phyloP scores from a whole-genome alignment of 2,113 vertebrate genomes.

The Pithys albifrons region DNA sequence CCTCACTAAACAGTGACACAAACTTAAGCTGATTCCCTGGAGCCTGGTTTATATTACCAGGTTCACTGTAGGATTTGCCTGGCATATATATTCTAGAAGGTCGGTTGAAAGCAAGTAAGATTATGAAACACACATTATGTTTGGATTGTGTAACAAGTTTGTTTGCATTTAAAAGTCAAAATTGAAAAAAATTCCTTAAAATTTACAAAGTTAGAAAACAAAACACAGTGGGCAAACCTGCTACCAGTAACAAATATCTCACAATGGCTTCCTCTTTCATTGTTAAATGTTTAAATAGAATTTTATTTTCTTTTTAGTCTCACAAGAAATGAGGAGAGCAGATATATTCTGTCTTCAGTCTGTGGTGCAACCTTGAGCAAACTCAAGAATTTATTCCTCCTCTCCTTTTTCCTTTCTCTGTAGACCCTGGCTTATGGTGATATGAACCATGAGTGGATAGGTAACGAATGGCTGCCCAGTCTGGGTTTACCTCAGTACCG shows the following conservation, averaged over 20 bases:
- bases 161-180: background rate
- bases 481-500: conserved; percentile 97
- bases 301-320: background rate
- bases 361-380: background rate
- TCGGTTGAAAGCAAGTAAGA: background rate
- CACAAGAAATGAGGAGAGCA: background rate
- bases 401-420: background rate
- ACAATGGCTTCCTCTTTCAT: background rate
- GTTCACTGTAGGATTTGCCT: background rate
- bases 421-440: conserved; percentile 97
- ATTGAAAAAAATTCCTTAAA: background rate
- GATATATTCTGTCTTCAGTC: background rate
- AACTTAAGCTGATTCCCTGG: background rate
- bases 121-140: background rate
- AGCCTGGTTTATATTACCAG: background rate
- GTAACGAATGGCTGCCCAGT: conserved; percentile 98
- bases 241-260: background rate
- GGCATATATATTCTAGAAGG: background rate
- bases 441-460: conserved; percentile 99
- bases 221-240: background rate
- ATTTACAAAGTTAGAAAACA: background rate
- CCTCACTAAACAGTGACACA: background rate
- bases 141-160: background rate
- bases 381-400: background rate
- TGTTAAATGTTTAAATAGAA: background rate